Percentiles rank a stretch among this genome's conserved stretches.
phyloP scores from a whole-genome alignment of 2,797 vertebrate species.

The Schizothorax lantsangensis region DNA sequence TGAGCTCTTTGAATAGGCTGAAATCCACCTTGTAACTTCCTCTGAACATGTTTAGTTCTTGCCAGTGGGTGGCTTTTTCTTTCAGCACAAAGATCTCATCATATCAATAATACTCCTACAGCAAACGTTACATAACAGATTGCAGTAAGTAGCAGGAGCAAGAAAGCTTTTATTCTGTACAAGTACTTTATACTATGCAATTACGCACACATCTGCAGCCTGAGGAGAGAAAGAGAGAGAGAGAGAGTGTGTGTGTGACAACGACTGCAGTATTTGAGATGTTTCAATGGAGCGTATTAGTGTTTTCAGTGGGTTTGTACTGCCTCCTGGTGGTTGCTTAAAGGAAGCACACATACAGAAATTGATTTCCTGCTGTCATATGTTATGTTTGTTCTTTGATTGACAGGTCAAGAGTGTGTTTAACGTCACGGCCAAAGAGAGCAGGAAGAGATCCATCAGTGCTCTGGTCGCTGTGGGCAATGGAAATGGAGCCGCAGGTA shows the following conservation, averaged over 20 bases:
- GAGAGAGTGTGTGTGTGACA: neutral
- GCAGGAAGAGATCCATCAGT: conserved; percentile 88
- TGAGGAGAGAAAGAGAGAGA: neutral
- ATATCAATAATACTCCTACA: conserved; percentile 32
- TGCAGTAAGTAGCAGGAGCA: neutral
- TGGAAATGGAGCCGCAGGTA: conserved; percentile 91
- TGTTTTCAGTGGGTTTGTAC: neutral
- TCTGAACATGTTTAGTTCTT: conserved; percentile 10
- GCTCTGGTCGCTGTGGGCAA: conserved; percentile 93
- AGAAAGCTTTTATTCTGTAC: conserved; percentile 8
- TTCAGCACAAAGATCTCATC: conserved; percentile 22
- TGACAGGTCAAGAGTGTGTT: conserved; percentile 92
- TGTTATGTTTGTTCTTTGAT: conserved; percentile 46
- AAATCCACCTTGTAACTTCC: neutral
- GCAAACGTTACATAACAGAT: conserved; percentile 19
- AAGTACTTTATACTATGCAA: conserved; percentile 14
- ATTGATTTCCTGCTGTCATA: neutral
- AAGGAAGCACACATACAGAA: neutral
- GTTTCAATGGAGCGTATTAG: neutral
- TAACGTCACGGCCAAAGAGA: conserved; percentile 95
- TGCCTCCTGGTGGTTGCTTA: conserved; percentile 56
- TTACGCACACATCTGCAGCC: conserved; percentile 11
- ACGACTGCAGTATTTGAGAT: conserved; percentile 30
- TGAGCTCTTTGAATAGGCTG: neutral
- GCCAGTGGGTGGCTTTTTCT: conserved; percentile 31